A percentile compares a stretch with the other conserved stretches of the same genome.
These are phyloP conservation scores for Coleophora deauratella DNA, from an alignment of 2,888 invertebrate species.

Conservation along the genomic window DNA sequence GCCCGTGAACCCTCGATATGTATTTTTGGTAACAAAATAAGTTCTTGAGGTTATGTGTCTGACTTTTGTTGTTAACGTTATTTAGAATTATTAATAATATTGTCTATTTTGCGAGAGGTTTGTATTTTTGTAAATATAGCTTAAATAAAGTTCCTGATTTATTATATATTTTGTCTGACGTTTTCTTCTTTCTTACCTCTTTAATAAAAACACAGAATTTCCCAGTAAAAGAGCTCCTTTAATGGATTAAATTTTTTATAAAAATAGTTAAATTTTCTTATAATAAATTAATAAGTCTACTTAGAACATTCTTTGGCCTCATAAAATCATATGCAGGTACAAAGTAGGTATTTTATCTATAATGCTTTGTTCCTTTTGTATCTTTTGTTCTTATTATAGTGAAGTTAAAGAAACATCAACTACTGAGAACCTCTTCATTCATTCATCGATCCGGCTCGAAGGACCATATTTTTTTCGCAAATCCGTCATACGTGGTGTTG, in stretches of 20 bases:
- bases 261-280: neutral
- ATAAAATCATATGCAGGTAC: too few relatives aligned
- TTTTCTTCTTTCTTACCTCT: neutral
- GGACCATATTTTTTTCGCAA: too few relatives aligned
- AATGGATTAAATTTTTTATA: neutral
- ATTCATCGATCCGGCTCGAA: too few relatives aligned
- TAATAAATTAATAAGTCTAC: too few relatives aligned
- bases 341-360: too few relatives aligned
- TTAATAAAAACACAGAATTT: neutral
- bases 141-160: constrained; percentile 72
- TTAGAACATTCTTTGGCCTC: neutral
- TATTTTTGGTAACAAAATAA: too few relatives aligned
- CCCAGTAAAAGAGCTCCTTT: constrained; percentile 1
- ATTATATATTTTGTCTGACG: constrained; percentile 19
- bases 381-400: too few relatives aligned
- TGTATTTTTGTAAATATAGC: constrained; percentile 70
- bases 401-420: too few relatives aligned
- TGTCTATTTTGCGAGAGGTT: constrained; percentile 62
- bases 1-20: too few relatives aligned
- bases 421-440: too few relatives aligned
- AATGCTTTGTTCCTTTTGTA: too few relatives aligned
- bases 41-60: constrained; percentile 12
- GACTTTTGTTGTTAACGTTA: constrained; percentile 46
- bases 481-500: too few relatives aligned
- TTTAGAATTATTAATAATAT: constrained; percentile 20